phyloP scores from a whole-genome alignment of 2,113 vertebrate genomes.

The Heterochromis multidens region DNA sequence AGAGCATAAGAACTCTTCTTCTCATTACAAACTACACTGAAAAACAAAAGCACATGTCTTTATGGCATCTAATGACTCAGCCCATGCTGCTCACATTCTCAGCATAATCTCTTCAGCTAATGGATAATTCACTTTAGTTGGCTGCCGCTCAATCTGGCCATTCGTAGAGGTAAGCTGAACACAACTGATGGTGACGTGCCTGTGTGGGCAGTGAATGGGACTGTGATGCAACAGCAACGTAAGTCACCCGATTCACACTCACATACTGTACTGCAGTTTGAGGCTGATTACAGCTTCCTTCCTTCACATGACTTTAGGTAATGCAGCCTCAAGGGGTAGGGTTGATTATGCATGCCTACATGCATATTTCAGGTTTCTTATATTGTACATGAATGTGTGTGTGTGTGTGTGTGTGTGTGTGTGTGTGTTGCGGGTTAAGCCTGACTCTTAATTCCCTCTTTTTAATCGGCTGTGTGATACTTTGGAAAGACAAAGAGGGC shows the following conservation, averaged over 20 bases:
- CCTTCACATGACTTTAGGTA: background rate
- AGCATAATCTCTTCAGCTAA: background rate
- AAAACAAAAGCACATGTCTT: background rate
- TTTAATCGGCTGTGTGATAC: slow-evolving; percentile 80
- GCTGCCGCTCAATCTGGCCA: background rate
- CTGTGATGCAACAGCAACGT: background rate
- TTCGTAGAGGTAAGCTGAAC: background rate
- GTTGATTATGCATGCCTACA: background rate
- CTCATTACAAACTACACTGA: background rate
- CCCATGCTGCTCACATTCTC: background rate
- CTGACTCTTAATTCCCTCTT: slow-evolving; percentile 75
- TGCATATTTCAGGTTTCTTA: background rate
- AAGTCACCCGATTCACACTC: background rate
- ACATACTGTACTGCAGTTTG: background rate
- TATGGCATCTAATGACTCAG: background rate
- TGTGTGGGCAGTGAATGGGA: background rate
- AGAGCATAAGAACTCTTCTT: background rate
- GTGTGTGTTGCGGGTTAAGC: slow-evolving; percentile 50
- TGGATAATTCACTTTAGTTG: slow-evolving; percentile 14
- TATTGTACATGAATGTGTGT: background rate
- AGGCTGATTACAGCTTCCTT: background rate
- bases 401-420: slow-evolving; percentile 8
- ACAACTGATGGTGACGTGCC: background rate
- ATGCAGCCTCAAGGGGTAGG: background rate
- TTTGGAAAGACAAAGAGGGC: slow-evolving; percentile 76